Conservation (phyloP, 2,888 invertebrate genomes). For the Dryomyza anilis region DNA sequence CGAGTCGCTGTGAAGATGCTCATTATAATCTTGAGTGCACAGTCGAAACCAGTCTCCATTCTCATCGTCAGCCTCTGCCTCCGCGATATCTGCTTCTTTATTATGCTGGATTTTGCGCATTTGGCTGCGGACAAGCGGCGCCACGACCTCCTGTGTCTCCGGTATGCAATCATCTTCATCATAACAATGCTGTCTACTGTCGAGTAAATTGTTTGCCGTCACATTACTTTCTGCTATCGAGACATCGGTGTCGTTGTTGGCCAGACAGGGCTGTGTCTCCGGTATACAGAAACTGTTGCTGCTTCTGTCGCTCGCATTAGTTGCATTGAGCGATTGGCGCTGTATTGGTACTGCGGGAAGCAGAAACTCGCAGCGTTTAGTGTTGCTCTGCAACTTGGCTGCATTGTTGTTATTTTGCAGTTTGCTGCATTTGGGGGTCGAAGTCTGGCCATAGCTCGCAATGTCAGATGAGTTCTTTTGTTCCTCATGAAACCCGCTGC, state of each 20-base stretch:
- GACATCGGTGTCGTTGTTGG: conserved; percentile 20
- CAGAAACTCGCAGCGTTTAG: too few relatives aligned
- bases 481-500: conserved; percentile 5
- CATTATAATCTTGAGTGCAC: conserved; percentile 46
- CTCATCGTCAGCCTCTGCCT: conserved; percentile 22
- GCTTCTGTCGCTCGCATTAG: neutral
- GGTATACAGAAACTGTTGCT: conserved; percentile 42
- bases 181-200: conserved; percentile 26
- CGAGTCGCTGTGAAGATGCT: conserved; percentile 26
- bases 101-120: neutral
- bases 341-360: conserved; percentile 23
- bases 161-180: conserved; percentile 47
- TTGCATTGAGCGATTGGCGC: neutral
- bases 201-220: conserved; percentile 18
- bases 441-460: conserved; percentile 25
- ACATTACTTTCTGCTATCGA: conserved; percentile 33
- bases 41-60: conserved; percentile 41
- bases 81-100: neutral
- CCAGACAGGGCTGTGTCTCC: conserved; percentile 39
- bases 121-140: neutral
- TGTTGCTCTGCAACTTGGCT: conserved; percentile 1
- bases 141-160: conserved; percentile 45
- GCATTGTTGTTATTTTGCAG: conserved; percentile 9
- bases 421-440: neutral
- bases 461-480: conserved; percentile 17